Base-by-base conservation (phyloP, 1,140 invertebrate species). In the Tyrophagus putrescentiae region DNA sequence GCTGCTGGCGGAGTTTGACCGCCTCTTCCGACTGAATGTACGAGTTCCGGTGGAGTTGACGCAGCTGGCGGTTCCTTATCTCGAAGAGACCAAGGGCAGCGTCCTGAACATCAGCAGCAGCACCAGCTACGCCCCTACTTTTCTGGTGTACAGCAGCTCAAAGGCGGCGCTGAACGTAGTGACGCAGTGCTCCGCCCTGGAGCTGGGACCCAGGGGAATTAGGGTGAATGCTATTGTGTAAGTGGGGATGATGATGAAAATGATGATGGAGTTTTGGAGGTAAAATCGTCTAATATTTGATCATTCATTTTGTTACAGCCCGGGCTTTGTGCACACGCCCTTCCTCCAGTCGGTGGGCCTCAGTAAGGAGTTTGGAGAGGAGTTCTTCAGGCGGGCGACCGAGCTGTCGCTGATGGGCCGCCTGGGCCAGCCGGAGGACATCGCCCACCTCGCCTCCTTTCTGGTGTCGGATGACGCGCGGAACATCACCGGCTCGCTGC, bases 391-490 rank as follows among this genome's bases (percentile, higher is more conserved):
- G 13, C 21, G 13, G 13, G 36, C 36, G 13, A 21, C 13, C 13
- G 36, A 39, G 21, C 36, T 39, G 13, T 39, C 36, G 13, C 36
- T 39, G 36, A 39, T 39, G 36, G 21, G 21, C 13, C 36, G 36
- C 13, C 36, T 39, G 13, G 36, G 36, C 36, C 13, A 13, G 13
- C 36, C 36, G 13, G 36, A 39, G 36, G 36, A 39, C 21, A 39
- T 39, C n/a, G 85, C 87, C 1, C 76, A 77, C 29, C 74, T 83
- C 0, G 87, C 91, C 65, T 82, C 82, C n/a, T 91, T 88, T 71
- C 70, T 91, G 27, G 87, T 87, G 1, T 87, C 84, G 44, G 80
- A 84, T 52, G 76, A 39, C 36, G 36, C 36, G 21, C 13, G 21
- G 36, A 39, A 39, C 21, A 39, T 39, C 21, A 39, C 36, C 36